Conservation (phyloP, 2,888 invertebrate genomes). For the Cerastis leucographa region DNA sequence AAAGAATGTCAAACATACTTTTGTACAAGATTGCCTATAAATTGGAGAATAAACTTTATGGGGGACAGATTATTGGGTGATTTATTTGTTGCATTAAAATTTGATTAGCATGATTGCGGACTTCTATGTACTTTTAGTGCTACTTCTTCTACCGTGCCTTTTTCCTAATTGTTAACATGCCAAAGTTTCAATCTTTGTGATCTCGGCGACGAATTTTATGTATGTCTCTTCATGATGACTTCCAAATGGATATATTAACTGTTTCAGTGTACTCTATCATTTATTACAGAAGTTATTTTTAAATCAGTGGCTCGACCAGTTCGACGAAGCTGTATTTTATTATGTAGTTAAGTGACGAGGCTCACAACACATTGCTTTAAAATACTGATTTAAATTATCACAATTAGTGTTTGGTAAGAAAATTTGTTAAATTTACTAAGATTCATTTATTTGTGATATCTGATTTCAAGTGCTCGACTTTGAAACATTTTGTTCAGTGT, state of each 20-base stretch:
- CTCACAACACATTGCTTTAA: slow-evolving; percentile 60
- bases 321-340: slow-evolving; percentile 44
- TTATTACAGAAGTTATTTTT: slow-evolving; percentile 45
- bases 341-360: slow-evolving; percentile 54
- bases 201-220: slow-evolving; percentile 50
- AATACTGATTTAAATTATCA: slow-evolving; percentile 60
- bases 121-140: slow-evolving; percentile 40
- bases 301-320: slow-evolving; percentile 32
- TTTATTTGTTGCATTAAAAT: slow-evolving; percentile 24
- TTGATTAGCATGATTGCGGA: slow-evolving; percentile 26
- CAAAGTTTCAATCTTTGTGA: slow-evolving; percentile 53
- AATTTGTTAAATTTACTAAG: slow-evolving; percentile 26
- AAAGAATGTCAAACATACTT: slow-evolving; percentile 53
- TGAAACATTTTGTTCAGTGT: slow-evolving; percentile 33
- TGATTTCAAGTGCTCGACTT: slow-evolving; percentile 44
- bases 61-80: slow-evolving; percentile 11
- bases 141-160: slow-evolving; percentile 56
- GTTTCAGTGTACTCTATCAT: slow-evolving; percentile 30
- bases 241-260: slow-evolving; percentile 48
- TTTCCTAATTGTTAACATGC: slow-evolving; percentile 34
- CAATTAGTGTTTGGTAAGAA: slow-evolving; percentile 28
- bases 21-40: slow-evolving; percentile 37
- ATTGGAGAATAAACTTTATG: slow-evolving; percentile 5
- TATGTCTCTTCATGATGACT: slow-evolving; percentile 52
- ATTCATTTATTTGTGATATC: slow-evolving; percentile 31